Base-by-base conservation (phyloP, 2,888 invertebrate species). In the Ctenicera cuprea region DNA sequence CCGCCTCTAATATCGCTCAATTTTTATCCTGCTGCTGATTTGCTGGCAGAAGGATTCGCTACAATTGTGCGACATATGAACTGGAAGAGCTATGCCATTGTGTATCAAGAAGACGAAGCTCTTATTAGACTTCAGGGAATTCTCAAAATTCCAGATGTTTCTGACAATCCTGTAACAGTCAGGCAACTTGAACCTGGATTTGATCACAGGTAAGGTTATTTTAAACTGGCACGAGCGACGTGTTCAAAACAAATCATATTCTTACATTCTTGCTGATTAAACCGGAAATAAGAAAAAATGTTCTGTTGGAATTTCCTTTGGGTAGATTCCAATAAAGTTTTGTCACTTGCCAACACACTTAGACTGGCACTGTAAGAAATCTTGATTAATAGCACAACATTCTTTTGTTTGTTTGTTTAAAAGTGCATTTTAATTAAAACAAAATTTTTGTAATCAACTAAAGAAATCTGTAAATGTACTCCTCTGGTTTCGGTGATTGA, bases 21-120 rank as follows among this genome's bases (percentile, higher is more conserved):
- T 85, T 86, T 95, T 73, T 91, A 92, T 82, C 95, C 95, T 0
- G 90, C 94, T 69, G 90, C 93, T 2, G 89, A 91, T 20, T 82
- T 90, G 0, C 88, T 94, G 50, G 90, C 94, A 2, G 89, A 89
- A 86, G 94, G 92, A 0, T 90, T 91, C 73, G 91, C 92, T 0
- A 91, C 91, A 38, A 88, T 94, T 9, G 90, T 95, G 0, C 89
- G 90, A 73, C 89, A 91, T 69, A 90, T 94, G 87, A 89, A 92
- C 71, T 97, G 95, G 95, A 90, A 91, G 67, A 90, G 90, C 75
- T 95, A 94, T 83, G 93, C 94, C 0, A 90, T 95, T 62, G 87
- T 96, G 16, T 97, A 96, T 81, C 94, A 97, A 83, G 90, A 91
- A 65, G 90, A 93, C 73, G 92, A 93, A 71, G 94, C 95, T 83